Base-by-base conservation (phyloP, 2,797 vertebrate genomes). In the Carduelis carduelis region DNA sequence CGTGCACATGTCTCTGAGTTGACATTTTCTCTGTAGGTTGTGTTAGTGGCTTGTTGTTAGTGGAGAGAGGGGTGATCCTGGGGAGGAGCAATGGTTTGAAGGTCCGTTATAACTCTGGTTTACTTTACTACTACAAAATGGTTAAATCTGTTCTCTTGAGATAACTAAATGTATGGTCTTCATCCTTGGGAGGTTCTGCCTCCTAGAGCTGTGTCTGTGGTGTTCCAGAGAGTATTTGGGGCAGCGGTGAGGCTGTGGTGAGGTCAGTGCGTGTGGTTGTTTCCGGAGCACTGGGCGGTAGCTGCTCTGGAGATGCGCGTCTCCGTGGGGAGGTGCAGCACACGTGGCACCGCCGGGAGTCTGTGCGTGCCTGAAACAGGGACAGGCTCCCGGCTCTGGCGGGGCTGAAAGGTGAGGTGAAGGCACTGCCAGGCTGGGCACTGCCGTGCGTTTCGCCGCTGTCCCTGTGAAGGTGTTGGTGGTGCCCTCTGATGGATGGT, bases 401-500 rank as follows among this genome's bases (percentile, higher is more conserved):
- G 10, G 66, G 56, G 35, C 21, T 11, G 52, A 43, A 11, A 18
- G 56, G 75, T 8, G 60, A 63, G 52, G 49, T 17, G 89, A 28
- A 41, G 71, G 60, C 23, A 0, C 9, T 86, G 89, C 94, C 87
- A 35, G 44, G 43, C 41, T 22, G 65, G 75, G 44, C 23, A 0
- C 11, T 14, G 84, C 82, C 55, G 59, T 13, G 3, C 10, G 26
- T 65, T 52, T 26, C 30, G 5, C 44, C 20, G 26, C n/a, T 37
- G 39, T 22, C 55, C 35, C 6, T 47, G 65, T n/a, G 55, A 47
- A 83, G 94, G 60, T 63, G 83, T 20, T 27, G 5, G 41, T 79
- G 91, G 94, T 96, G 96, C 96, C 95, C 95, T 95, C 96, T 92
- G 69, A 94, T 21, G 91, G 96, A 84, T 63, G 66, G 17, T 53